Base-by-base conservation (phyloP, 2,888 invertebrate species). In the Trichopria drosophilae region DNA sequence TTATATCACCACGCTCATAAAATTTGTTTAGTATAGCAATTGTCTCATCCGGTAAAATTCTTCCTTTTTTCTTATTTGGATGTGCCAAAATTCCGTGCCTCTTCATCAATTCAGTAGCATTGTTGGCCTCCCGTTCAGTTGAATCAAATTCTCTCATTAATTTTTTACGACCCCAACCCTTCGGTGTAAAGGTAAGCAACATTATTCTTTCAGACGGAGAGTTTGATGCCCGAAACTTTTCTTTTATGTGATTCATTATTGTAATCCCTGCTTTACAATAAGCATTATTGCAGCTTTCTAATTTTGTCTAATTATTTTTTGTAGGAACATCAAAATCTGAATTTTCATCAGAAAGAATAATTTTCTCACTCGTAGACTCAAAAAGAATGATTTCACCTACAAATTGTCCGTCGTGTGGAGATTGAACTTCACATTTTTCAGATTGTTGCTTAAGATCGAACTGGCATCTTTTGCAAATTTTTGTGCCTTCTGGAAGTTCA, bases 401-500 rank as follows among this genome's bases (percentile, higher is more conserved):
- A n/a, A n/a, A n/a, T n/a, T n/a, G n/a, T n/a, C n/a, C n/a, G n/a
- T n/a, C n/a, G n/a, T n/a, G n/a, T n/a, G n/a, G n/a, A n/a, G n/a
- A n/a, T n/a, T n/a, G n/a, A n/a, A n/a, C n/a, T 34, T 34, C 34
- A 4, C 1, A 4, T 3, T 13, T 34, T 18, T 16, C 10, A 34
- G 15, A 10, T 9, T 2, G 9, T 34, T 34, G 16, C 4, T 15
- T 34, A 9, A 34, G n/a, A 3, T 34, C 32, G n/a, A 34, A 34
- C 16, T n/a, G 16, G 16, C 34, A 34, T 34, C 19, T 34, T 34
- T 9, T 34, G 34, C 34, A 34, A 34, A 34, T 34, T 34, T 34
- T 34, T 34, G 16, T 18, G 3, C 16, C 34, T 13, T 3, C n/a
- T n/a, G n/a, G 15, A 34, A 34, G 7, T 18, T 34, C 6, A 3